Evolutionary conservation across 2,797 vertebrate species (phyloP), one percentile per base, ranked within the genome.

Genomic region (Neosalanx taihuensis): DNA sequence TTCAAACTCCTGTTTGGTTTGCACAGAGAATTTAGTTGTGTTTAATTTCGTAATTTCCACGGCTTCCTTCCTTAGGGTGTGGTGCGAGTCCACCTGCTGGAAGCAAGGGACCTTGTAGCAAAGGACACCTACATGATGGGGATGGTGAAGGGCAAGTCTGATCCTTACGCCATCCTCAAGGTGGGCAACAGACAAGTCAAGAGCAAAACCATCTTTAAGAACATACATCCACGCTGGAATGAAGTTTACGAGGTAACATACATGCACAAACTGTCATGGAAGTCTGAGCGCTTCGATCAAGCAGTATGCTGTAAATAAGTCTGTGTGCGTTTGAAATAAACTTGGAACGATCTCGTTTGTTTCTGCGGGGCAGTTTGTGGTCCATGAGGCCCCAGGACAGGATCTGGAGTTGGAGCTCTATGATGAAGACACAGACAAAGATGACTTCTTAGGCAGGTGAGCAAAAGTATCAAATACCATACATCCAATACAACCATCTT

Each of bases 371-470:
- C 70, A 89, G 98, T 97, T 98, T 90, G 93, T 98, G 51, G 88
- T 98, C 69, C 95, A 99, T 49, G 97, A 99, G 85, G 91, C 97
- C 6, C 97, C 96, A 1, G 98, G 98, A 17, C 97, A 99, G 76
- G 95, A 98, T 82, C 85, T 99, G 85, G 98, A 99, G 86, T 29
- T 99, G 67, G 96, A 98, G 72, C 64, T 99, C 12, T 99, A 84
- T 0, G 97, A 99, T 3, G 95, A 99, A 81, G 98, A 99, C 81
- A 91, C 94, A 0, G 96, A 99, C 84, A 96, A 93, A 86, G 98
- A 99, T n/a, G 98, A 99, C 85, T 94, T 94, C 74, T 88, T 99
- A 79, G 98, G 98, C 89, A 93, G 87, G 98, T 99, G 77, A 74
- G 62, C 5, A 70, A 66, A n/a, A 7, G 17, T 20, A 46, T 18